Base-by-base conservation (phyloP, 2,797 vertebrate genomes). In the Atherinosoma microstoma region DNA sequence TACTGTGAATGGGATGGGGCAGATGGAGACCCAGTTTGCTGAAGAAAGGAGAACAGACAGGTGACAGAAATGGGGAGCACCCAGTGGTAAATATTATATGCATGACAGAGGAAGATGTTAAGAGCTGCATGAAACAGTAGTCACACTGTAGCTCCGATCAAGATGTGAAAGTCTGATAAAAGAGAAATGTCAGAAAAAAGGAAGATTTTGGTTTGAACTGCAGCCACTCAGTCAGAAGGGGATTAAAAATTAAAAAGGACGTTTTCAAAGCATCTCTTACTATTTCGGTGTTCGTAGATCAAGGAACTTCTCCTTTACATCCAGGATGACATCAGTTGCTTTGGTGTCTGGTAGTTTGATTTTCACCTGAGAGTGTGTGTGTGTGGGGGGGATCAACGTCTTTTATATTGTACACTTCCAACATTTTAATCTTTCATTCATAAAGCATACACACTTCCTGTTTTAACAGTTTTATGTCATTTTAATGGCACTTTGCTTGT, bases 1-100 rank as follows among this genome's bases (percentile, higher is more conserved):
- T 87, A 67, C 81, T 90, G 84, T 97, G 94, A 29, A 97, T 93
- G 0, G 91, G 91, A 64, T 97, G 93, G 18, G 97, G 97, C 29
- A 99, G 94, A 70, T 96, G 96, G 64, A 99, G 88, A 73, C 96
- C 94, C 56, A 99, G 92, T 86, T 97, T 98, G 91, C 98, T 99
- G 91, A 62, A 59, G 35, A 67, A 27, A 58, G 35, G 53, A 40
- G 16, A 57, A 58, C 42, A 57, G 35, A 62, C 15, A 53, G 6
- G 68, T 76, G 54, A 54, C 60, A 60, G 20, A 11, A 2, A 2
- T 29, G 4, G 47, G 3, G 35, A 24, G 34, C 10, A 47, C 40
- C 1, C 0, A 61, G 3, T 20, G 58, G 7, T 13, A 61, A 16
- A 18, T 18, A 8, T 71, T 15, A 29, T 56, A 56, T 12, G 22